phyloP scores from a whole-genome alignment of 2,888 invertebrate genomes.

The Iselma pallidipennis region DNA sequence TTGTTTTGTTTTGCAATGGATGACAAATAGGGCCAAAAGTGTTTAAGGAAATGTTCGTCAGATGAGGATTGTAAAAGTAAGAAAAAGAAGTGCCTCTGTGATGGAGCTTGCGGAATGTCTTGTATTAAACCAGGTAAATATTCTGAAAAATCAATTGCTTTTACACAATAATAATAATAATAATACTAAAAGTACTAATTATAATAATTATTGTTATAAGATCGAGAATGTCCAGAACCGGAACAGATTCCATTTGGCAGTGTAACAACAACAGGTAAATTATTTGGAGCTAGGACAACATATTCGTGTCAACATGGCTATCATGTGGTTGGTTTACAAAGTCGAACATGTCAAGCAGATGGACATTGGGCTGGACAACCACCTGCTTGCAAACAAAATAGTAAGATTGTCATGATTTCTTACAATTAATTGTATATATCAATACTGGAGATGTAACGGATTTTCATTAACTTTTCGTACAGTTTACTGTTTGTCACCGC shows the following conservation, averaged over 20 bases:
- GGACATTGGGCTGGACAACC: slow-evolving; percentile 86
- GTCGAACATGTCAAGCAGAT: slow-evolving; percentile 89
- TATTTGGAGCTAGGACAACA: slow-evolving; percentile 81
- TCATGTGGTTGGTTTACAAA: slow-evolving; percentile 83
- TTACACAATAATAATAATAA: too few relatives aligned
- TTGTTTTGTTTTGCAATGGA: background rate
- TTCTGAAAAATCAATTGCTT: background rate
- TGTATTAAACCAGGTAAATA: slow-evolving; percentile 92
- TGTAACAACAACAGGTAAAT: slow-evolving; percentile 73
- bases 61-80: slow-evolving; percentile 97
- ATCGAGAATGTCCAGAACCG: slow-evolving; percentile 84
- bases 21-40: slow-evolving; percentile 83
- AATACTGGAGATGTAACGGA: too few relatives aligned
- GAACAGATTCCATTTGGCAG: slow-evolving; percentile 77
- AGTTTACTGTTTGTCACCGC: slow-evolving; percentile 86
- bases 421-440: too few relatives aligned
- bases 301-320: slow-evolving; percentile 89
- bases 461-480: slow-evolving; percentile 12
- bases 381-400: slow-evolving; percentile 84
- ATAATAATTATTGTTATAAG: slow-evolving; percentile 55
- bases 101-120: slow-evolving; percentile 95
- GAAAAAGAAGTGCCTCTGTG: slow-evolving; percentile 95
- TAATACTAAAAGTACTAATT: background rate
- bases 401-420: slow-evolving; percentile 56
- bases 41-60: slow-evolving; percentile 88